These are phyloP conservation scores for Eleginops maclovinus DNA, from an alignment of 2,113 vertebrate species.

Conservation along the genomic window DNA sequence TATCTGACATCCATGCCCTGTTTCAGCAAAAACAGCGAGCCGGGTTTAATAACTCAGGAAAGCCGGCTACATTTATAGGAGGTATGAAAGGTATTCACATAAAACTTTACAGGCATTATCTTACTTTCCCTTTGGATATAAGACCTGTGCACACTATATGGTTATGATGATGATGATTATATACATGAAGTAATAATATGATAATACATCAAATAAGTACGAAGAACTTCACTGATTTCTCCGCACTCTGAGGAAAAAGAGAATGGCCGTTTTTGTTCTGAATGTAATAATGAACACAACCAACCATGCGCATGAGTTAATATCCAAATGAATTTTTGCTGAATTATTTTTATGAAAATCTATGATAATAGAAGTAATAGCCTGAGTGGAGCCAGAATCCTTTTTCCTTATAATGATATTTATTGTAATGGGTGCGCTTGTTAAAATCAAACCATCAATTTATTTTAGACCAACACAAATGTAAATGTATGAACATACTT, in stretches of 20 bases:
- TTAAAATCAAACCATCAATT: slow-evolving; percentile 32
- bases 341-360: slow-evolving; percentile 56
- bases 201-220: slow-evolving; percentile 22
- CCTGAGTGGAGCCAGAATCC: slow-evolving; percentile 29
- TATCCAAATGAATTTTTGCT: slow-evolving; percentile 57
- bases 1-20: slow-evolving; percentile 19
- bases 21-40: slow-evolving; percentile 20
- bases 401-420: slow-evolving; percentile 27
- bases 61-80: not conserved
- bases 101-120: not conserved
- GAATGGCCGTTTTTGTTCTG: slow-evolving; percentile 36
- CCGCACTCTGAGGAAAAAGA: slow-evolving; percentile 1
- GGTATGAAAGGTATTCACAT: not conserved
- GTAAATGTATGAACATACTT: not conserved
- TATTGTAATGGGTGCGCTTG: slow-evolving; percentile 31
- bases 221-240: slow-evolving; percentile 19
- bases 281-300: slow-evolving; percentile 58
- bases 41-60: slow-evolving; percentile 38
- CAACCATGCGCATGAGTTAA: slow-evolving; percentile 47
- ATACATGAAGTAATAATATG: not conserved
- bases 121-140: slow-evolving; percentile 6
- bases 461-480: slow-evolving; percentile 8
- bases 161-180: not conserved
- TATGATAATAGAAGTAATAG: not conserved
- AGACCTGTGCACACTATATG: not conserved